Conservation (phyloP, 2,888 invertebrate genomes). For the Euzophera pinguis region DNA sequence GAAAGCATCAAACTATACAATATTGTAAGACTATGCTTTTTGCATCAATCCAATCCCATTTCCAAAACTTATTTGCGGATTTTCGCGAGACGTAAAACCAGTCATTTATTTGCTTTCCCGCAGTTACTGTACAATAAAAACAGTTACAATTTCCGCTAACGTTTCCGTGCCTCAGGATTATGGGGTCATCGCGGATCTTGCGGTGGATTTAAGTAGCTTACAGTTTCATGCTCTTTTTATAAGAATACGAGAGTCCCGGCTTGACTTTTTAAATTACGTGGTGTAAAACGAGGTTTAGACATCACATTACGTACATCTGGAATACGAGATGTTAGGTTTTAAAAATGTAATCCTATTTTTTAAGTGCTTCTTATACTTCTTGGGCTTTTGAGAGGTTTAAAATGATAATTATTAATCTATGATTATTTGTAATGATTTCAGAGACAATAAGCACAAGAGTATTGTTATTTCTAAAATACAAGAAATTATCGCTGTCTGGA, state of each 20-base stretch:
- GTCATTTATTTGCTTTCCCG: constrained; percentile 14
- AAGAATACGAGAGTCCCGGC: constrained; percentile 3
- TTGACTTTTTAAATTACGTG: constrained; percentile 9
- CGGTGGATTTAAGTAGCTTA: constrained; percentile 14
- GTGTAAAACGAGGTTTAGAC: background rate
- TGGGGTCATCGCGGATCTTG: constrained; percentile 13
- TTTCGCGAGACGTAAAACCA: constrained; percentile 14
- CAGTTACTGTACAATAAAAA: constrained; percentile 10
- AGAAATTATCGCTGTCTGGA: too few species aligned
- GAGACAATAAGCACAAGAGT: too few species aligned
- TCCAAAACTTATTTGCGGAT: background rate
- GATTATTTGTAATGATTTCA: too few species aligned
- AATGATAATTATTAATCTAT: too few species aligned
- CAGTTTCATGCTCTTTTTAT: constrained; percentile 11
- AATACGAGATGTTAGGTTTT: too few species aligned
- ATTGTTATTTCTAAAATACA: too few species aligned
- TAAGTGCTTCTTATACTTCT: too few species aligned
- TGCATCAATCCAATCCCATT: background rate
- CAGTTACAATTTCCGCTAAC: constrained; percentile 18
- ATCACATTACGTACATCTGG: too few species aligned
- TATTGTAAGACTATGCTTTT: too few species aligned
- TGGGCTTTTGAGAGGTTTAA: too few species aligned
- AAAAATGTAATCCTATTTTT: too few species aligned
- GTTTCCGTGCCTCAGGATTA: constrained; percentile 17
- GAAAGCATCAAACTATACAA: background rate